Evolutionary conservation across 2,888 invertebrate genomes (phyloP), one percentile per base, ranked within the genome.

Genomic region (Seira musarum): DNA sequence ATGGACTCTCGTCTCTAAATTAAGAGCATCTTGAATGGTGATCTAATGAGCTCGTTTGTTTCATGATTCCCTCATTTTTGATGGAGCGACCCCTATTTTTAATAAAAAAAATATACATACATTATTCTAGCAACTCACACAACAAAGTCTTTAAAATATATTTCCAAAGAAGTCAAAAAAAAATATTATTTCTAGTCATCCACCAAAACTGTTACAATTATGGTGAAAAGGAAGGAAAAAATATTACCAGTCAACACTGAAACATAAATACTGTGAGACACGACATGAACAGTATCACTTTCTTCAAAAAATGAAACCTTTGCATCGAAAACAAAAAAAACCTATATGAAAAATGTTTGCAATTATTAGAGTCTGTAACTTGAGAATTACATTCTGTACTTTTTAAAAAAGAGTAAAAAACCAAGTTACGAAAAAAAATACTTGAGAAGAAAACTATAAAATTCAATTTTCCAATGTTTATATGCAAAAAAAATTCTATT

Each of bases 161-260:
- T 73, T 65, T 73, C 79, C 79, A 79, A 79, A 79, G 79, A 53
- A 79, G 79, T 79, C 79, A 79, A 21, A 30, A 30, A n/a, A 69
- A 64, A 57, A 46, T 53, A 57, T 61, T 78, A 69, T 69, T 79
- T 79, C 79, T 79, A 79, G 79, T 79, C 79, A 79, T 40, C 73
- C 79, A 79, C 79, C 79, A 72, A 79, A 79, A 64, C 22, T 40
- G 49, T 65, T 65, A 15, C n/a, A 30, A 65, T 35, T 25, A 40
- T 17, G 30, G 65, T 30, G 35, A 65, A 19, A 65, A 65, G 13
- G 13, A 19, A 63, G 46, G 3, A 53, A 53, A 53, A 53, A 53
- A n/a, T 53, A 53, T 53, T 17, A 40, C 53, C 53, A 53, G 53
- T 53, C 53, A 53, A 53, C 53, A 53, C 17, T 30, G 30, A 30